Base-by-base conservation (phyloP, 2,113 vertebrate genomes). In the Rattus rattus region DNA sequence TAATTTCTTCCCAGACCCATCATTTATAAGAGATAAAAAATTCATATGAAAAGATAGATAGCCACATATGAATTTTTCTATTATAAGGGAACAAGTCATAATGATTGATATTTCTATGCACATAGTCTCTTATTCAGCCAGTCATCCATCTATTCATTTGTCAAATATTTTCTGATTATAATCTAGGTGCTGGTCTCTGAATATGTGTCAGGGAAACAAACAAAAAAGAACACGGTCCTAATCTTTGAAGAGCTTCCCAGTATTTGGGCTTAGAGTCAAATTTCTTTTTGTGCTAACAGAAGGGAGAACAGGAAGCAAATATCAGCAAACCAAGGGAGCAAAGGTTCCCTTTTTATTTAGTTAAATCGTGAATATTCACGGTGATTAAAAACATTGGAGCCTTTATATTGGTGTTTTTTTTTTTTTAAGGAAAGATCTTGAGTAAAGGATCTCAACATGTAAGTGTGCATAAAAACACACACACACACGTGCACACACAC, bases 11-110 rank as follows among this genome's bases (percentile, higher is more conserved):
- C 69, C 83, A 94, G 92, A 63, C 39, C 10, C 63, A 88, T 97
- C 83, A 88, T 75, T 96, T 93, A 47, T 24, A 80, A 95, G 33
- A 79, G 73, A 95, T 92, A 67, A 39, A 96, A 95, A 92, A 94
- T 97, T 92, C 87, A 88, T 94, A 43, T 92, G 95, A 59, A 90
- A 86, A 96, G 96, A 94, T 91, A 83, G 54, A 91, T 92, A 77
- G 36, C 20, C 80, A 79, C 79, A 77, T 87, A 89, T 93, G 75
- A 70, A 67, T 79, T n/a, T 91, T 91, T 79, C 94, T 96, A 84
- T 83, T 94, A 47, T 39, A 93, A 52, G 52, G 43, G 30, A 90
- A 84, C 1, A 59, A 69, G 61, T 87, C 87, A 94, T 3, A 73
- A 28, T 95, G 95, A 97, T 94, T 90, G 94, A 95, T 97, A 87